Conservation (phyloP, 1,140 invertebrate genomes). For the Drosophila sproati region DNA sequence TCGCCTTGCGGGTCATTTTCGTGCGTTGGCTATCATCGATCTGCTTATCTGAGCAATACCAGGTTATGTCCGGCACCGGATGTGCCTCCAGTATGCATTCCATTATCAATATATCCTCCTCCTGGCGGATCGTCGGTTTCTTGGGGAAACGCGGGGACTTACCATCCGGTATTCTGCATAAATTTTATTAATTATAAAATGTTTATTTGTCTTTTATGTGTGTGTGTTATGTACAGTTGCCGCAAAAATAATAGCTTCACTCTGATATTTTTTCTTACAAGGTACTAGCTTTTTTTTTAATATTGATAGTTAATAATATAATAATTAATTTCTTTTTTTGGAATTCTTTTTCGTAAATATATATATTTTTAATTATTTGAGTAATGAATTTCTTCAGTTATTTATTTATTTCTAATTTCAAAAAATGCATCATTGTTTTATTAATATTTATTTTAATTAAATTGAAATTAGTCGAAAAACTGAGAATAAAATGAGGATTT, state of each 20-base stretch:
- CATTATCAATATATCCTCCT: slow-evolving; percentile 97
- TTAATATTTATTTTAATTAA: no score
- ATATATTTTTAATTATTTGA: no score
- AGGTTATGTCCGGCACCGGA: slow-evolving; percentile 97
- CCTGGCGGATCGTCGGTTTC: slow-evolving; percentile 98
- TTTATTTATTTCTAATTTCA: no score
- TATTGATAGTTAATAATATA: not conserved
- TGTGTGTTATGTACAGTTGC: not conserved
- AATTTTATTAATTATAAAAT: slow-evolving; percentile 12
- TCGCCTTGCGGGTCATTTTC: slow-evolving; percentile 93
- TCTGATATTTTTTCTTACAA: no score
- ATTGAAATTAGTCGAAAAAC: no score
- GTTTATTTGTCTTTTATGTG: not conserved
- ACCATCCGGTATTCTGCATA: slow-evolving; percentile 94
- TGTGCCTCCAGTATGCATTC: slow-evolving; percentile 97
- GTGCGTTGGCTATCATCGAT: slow-evolving; percentile 93
- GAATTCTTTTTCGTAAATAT: no score
- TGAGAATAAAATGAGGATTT: no score
- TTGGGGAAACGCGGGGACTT: slow-evolving; percentile 98
- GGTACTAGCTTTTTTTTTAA: not conserved
- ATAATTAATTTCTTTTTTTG: no score
- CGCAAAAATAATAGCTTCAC: no score
- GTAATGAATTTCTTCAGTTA: no score
- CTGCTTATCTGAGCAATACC: slow-evolving; percentile 95
- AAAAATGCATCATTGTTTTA: no score